Percentiles rank a stretch among this genome's conserved stretches.
These are phyloP conservation scores for Lepidurus couesii DNA, from an alignment of 1,140 invertebrate species.

Conservation along the genomic window DNA sequence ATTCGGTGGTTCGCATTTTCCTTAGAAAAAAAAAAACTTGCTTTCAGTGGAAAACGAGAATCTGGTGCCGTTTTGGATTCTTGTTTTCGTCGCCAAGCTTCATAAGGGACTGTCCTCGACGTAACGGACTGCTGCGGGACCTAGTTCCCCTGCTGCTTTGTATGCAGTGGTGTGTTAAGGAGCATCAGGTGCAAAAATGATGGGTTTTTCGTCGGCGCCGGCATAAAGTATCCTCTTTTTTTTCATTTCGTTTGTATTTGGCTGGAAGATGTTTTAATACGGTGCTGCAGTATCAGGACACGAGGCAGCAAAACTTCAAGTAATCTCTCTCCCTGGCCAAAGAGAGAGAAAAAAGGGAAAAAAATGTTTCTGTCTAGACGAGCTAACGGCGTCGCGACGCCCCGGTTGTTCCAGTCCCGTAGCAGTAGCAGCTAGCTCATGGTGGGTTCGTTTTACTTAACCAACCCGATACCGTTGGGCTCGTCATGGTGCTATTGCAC, in stretches of 20 bases:
- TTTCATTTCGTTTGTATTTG: background rate
- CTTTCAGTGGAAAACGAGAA: no score
- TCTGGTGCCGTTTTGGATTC: no score
- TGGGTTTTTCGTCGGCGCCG: background rate
- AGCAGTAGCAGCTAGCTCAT: conserved; percentile 9
- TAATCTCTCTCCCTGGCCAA: background rate
- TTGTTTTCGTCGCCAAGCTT: no score
- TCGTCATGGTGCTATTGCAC: conserved; percentile 17
- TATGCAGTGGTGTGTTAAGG: background rate
- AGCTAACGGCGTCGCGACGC: conserved; percentile 14
- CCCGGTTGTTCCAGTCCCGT: conserved; percentile 1
- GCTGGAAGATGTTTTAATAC: background rate
- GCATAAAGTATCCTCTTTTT: background rate
- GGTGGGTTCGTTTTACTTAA: conserved; percentile 7
- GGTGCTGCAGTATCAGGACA: background rate
- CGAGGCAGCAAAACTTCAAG: background rate
- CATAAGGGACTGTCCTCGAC: no score
- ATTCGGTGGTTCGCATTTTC: no score
- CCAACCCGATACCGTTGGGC: conserved; percentile 11
- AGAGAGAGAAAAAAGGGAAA: background rate
- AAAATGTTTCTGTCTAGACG: background rate
- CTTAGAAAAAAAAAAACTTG: no score
- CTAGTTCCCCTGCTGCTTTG: background rate
- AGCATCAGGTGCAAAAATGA: background rate
- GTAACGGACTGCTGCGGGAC: background rate